Percentiles rank a stretch among this genome's conserved stretches.
phyloP scores from a whole-genome alignment of 2,888 invertebrate genomes.

The Drosophila multiciliata region DNA sequence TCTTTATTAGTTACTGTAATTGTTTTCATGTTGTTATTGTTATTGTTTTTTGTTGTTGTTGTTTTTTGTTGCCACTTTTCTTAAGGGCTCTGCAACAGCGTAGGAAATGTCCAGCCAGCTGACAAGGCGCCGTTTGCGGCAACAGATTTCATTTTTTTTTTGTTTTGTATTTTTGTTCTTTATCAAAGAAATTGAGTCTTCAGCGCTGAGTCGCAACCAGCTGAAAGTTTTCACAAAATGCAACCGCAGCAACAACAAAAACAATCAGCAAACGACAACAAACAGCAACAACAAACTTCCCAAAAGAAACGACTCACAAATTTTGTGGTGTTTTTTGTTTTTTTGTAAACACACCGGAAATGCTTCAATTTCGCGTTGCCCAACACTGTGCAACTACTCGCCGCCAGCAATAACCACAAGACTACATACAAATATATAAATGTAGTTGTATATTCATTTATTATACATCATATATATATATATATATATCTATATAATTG shows the following conservation, averaged over 20 bases:
- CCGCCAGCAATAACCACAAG: too few species aligned
- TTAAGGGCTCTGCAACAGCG: conserved; percentile 17
- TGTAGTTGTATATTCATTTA: conserved; percentile 8
- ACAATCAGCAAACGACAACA: conserved; percentile 26
- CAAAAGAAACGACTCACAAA: conserved; percentile 46
- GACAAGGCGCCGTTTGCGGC: conserved; percentile 49
- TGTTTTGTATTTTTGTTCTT: conserved; percentile 41
- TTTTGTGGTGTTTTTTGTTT: conserved; percentile 26
- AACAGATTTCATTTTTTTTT: conserved; percentile 19
- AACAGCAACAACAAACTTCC: conserved; percentile 34
- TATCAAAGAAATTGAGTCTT: conserved; percentile 71
- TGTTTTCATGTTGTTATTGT: conserved; percentile 64
- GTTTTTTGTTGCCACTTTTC: conserved; percentile 6
- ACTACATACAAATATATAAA: too few species aligned
- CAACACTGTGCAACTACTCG: conserved; percentile 60
- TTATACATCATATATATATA: background rate
- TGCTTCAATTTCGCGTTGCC: conserved; percentile 70
- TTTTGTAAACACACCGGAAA: conserved; percentile 71
- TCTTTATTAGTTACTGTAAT: conserved; percentile 82
- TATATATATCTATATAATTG: conserved; percentile 12
- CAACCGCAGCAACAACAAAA: conserved; percentile 42
- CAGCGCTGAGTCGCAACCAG: conserved; percentile 53
- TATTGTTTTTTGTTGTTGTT: conserved; percentile 40
- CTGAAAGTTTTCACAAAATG: conserved; percentile 66
- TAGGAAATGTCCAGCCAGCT: conserved; percentile 60